These are phyloP conservation scores for Actinernus sp. DNA, from an alignment of 92 coral and sea anemone species.

Conservation along the genomic window DNA sequence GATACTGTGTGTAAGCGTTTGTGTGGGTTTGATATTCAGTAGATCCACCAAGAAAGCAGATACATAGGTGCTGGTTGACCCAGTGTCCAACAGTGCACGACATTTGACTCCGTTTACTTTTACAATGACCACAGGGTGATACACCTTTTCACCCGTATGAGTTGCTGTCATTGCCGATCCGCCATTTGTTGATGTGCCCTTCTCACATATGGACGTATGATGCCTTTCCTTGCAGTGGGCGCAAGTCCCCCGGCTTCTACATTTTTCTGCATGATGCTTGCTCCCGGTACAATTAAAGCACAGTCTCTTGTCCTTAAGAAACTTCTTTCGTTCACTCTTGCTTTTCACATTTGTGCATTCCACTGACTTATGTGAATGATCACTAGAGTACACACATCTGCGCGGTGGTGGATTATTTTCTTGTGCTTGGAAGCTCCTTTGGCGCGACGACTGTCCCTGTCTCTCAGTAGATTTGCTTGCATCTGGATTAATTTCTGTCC, in stretches of 20 bases:
- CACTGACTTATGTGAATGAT: too few relatives aligned
- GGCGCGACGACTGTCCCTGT: background rate
- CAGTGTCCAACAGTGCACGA: too few relatives aligned
- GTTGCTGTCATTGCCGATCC: slow-evolving; percentile 39
- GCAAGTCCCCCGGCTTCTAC: slow-evolving; percentile 32
- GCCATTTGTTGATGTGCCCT: background rate
- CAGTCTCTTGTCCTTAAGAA: background rate
- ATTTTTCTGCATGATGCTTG: slow-evolving; percentile 18
- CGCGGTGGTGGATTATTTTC: too few relatives aligned
- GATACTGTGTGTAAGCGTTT: slow-evolving; percentile 15
- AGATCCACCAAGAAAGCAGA: too few relatives aligned
- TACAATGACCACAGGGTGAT: too few relatives aligned
- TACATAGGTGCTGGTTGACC: too few relatives aligned
- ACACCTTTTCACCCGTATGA: slow-evolving; percentile 37
- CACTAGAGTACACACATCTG: slow-evolving; percentile 40
- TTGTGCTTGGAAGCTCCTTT: too few relatives aligned
- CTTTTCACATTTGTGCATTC: too few relatives aligned
- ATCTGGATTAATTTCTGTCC: too few relatives aligned
- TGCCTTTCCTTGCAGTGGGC: slow-evolving; percentile 31
- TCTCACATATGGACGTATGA: slow-evolving; percentile 63
- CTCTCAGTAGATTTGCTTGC: slow-evolving; percentile 55
- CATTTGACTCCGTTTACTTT: too few relatives aligned
- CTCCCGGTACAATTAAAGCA: too few relatives aligned
- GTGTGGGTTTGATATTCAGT: slow-evolving; percentile 18
- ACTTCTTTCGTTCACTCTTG: slow-evolving; percentile 35